phyloP scores from a whole-genome alignment of 2,797 vertebrate genomes.

The Labeo calbasu region DNA sequence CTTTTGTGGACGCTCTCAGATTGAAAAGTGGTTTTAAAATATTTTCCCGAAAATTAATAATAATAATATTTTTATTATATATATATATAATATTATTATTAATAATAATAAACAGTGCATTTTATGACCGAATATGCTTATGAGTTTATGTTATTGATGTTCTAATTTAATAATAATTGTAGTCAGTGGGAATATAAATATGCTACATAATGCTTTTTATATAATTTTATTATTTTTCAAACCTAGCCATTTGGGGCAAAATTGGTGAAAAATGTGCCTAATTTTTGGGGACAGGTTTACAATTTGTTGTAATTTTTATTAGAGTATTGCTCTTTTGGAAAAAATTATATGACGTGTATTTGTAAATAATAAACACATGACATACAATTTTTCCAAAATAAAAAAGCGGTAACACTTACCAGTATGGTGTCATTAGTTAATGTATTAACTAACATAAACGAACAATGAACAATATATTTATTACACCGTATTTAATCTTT shows the following conservation, averaged over 20 bases:
- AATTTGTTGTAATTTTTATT: too few relatives aligned
- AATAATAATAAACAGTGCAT: neutral
- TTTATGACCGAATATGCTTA: too few relatives aligned
- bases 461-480: too few relatives aligned
- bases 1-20: neutral
- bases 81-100: too few relatives aligned
- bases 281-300: too few relatives aligned
- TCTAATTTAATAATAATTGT: neutral
- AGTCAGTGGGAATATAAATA: neutral
- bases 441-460: too few relatives aligned
- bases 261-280: too few relatives aligned
- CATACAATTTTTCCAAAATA: neutral
- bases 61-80: neutral
- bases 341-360: too few relatives aligned
- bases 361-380: neutral
- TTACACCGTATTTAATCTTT: too few relatives aligned
- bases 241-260: neutral
- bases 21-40: neutral
- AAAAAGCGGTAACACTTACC: too few relatives aligned
- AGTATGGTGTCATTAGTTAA: too few relatives aligned
- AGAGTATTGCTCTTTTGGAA: too few relatives aligned
- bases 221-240: neutral
- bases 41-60: neutral
- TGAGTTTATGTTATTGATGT: neutral
- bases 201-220: neutral